Conservation (phyloP, 2,113 vertebrate species). For the Paradoxurus hermaphroditus region DNA sequence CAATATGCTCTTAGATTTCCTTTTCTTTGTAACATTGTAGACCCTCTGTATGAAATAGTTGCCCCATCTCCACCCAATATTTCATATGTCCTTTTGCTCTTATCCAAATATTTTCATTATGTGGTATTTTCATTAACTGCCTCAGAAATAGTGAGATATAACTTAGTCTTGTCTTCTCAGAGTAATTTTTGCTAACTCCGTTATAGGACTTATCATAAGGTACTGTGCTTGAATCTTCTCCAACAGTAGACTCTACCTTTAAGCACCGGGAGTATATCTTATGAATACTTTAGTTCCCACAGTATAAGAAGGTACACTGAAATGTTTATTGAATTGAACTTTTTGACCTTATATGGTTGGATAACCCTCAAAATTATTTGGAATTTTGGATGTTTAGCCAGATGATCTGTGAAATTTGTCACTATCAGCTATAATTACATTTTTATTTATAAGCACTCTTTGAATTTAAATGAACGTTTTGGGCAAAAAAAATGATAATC, state of each 20-base stretch:
- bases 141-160: not conserved
- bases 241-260: not conserved
- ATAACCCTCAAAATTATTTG: not conserved
- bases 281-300: not conserved
- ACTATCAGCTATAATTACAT: not conserved
- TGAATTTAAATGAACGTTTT: constrained; percentile 23
- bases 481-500: not conserved
- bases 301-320: not conserved
- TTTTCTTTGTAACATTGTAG: not conserved
- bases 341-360: not conserved
- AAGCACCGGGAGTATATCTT: not conserved
- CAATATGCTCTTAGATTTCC: not conserved
- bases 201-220: not conserved
- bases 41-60: not conserved
- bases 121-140: not conserved
- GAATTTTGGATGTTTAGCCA: not conserved
- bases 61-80: not conserved
- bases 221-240: not conserved
- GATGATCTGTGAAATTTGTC: not conserved
- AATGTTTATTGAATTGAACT: not conserved
- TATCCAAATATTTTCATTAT: not conserved
- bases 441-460: not conserved
- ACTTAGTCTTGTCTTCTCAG: not conserved
- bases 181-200: not conserved
- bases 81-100: not conserved